Evolutionary conservation across 2,113 vertebrate genomes (phyloP), one percentile per base, ranked within the genome.

Genomic region (Saccopteryx leptura): DNA sequence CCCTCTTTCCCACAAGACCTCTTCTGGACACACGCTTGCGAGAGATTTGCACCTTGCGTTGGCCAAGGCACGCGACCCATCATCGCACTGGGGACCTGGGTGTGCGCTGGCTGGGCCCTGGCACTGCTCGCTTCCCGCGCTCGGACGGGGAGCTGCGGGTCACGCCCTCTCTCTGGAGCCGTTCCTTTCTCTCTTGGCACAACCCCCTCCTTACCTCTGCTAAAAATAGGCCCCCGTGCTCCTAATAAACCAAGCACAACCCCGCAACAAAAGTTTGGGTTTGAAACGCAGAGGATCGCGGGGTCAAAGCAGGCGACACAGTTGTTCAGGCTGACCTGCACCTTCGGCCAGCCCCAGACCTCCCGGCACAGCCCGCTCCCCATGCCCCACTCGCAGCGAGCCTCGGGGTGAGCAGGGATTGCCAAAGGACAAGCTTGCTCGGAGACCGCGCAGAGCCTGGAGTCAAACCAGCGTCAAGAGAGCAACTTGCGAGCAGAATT

Each of bases 181-280:
- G 18, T 83, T 92, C 60, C 80, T 56, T 81, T 33, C 56, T 23
- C 48, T 58, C 46, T 2, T 2, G 0, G 28, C 28, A 72, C 50
- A 60, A 46, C 74, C 52, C n/a, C 52, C 52, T 80, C 71, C 39
- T 74, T 54, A 65, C 33, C 60, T 80, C 50, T 66, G 61, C 83
- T 78, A 15, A 54, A 81, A 33, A 87, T 0, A 74, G 78, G 54
- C 24, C 19, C 14, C 50, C 52, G 91, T 11, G 10, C 52, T 52
- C 14, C 63, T 81, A 33, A 52, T 56, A 56, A 48, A 54, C 15
- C 46, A 48, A 31, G 2, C 23, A 24, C 21, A 21, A 58, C 7
- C 61, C 52, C 26, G 1, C 61, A 1, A 12, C n/a, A 76, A 78
- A 97, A 84, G 94, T 95, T 96, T 33, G 58, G 46, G 31, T 56